These are phyloP conservation scores for Drosophila obscura DNA, from an alignment of 1,140 invertebrate species.

Conservation along the genomic window DNA sequence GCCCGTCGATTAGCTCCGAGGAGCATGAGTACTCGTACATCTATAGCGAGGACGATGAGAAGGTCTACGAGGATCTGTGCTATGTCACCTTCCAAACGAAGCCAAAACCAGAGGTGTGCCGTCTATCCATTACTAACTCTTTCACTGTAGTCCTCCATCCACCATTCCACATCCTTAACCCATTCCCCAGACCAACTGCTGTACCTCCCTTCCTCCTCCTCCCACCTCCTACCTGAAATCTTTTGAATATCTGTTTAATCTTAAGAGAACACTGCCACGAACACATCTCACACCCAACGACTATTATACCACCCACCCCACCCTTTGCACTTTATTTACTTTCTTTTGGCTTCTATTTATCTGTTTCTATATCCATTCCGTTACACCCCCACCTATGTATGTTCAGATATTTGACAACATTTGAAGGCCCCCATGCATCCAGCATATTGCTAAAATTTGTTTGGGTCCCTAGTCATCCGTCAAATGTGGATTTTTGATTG, in stretches of 20 bases:
- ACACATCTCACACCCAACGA: not conserved
- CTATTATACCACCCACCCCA: too few species aligned
- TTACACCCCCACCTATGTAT: too few species aligned
- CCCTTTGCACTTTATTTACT: not conserved
- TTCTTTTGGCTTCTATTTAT: constrained; percentile 4
- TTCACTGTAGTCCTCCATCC: constrained; percentile 6
- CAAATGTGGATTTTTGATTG: too few species aligned
- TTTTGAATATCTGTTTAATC: not conserved
- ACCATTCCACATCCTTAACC: not conserved
- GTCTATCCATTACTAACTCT: constrained; percentile 29
- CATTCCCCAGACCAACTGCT: not conserved
- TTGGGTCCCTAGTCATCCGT: too few species aligned
- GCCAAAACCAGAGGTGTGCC: constrained; percentile 86
- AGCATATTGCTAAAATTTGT: too few species aligned
- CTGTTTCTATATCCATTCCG: constrained; percentile 3
- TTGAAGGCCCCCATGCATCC: too few species aligned
- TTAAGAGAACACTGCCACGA: not conserved
- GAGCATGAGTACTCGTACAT: constrained; percentile 79
- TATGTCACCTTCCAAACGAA: constrained; percentile 91
- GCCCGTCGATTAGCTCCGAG: constrained; percentile 46
- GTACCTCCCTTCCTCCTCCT: not conserved
- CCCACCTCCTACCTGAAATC: not conserved
- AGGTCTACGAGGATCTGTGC: constrained; percentile 94
- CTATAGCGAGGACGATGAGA: constrained; percentile 87
- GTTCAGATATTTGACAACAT: too few species aligned